Conservation (phyloP, 2,888 invertebrate species). For the Phytoseiulus persimilis region DNA sequence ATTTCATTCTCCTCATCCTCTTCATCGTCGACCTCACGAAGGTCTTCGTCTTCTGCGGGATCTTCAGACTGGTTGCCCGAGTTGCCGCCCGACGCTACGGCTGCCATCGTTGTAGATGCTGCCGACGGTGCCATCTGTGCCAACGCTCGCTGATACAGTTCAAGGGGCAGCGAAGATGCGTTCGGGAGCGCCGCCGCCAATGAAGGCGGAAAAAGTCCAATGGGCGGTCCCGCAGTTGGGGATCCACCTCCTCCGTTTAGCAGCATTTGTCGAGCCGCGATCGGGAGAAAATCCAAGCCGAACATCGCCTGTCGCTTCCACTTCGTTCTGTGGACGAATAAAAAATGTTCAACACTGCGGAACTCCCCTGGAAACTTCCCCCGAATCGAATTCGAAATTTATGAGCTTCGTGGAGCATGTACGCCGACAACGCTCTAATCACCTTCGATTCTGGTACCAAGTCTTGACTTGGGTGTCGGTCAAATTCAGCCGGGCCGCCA, state of each 20-base stretch:
- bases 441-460: slow-evolving; percentile 98
- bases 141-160: slow-evolving; percentile 10
- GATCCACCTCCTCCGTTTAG: slow-evolving; percentile 7
- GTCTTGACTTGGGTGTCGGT: slow-evolving; percentile 99
- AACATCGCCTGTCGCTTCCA: slow-evolving; percentile 98
- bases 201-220: not conserved
- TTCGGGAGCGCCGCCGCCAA: not conserved
- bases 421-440: slow-evolving; percentile 45
- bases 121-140: slow-evolving; percentile 22
- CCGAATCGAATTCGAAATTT: too few relatives aligned
- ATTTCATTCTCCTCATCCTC: slow-evolving; percentile 11
- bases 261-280: slow-evolving; percentile 34
- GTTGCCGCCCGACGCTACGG: not conserved
- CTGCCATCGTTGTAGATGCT: not conserved
- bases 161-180: not conserved
- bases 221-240: not conserved
- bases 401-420: too few relatives aligned
- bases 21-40: not conserved
- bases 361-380: not conserved
- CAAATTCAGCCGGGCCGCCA: slow-evolving; percentile 75
- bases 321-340: slow-evolving; percentile 67
- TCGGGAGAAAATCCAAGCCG: slow-evolving; percentile 79
- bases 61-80: not conserved
- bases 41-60: not conserved
- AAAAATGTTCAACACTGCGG: not conserved